Evolutionary conservation across 2,797 vertebrate genomes (phyloP), one percentile per base, ranked within the genome.

Genomic region (Cyclopterus lumpus): DNA sequence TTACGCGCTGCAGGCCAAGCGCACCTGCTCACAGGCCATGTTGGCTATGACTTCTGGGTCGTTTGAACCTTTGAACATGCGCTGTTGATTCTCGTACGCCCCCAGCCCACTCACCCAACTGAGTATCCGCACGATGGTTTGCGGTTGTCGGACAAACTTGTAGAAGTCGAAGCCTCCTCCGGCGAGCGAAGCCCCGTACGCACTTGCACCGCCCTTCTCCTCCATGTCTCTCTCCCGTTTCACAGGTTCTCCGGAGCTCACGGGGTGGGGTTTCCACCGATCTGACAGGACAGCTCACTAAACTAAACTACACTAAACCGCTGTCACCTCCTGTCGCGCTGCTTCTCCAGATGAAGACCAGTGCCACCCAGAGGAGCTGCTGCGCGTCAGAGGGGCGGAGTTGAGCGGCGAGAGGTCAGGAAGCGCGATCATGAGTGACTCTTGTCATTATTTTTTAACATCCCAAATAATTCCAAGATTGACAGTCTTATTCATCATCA

Each of bases 91-190:
- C 14, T 18, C 15, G 9, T 3, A 44, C 24, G 2, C 7, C 3
- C 32, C 0, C n/a, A 4, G 53, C 4, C 20, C 11, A 93, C 95
- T 95, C 78, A 96, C 95, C 95, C 94, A 95, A 76, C 94, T 94
- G 1, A 95, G 76, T 4, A 94, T 1, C 24, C 95, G 92, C 71
- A 93, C 85, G 55, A 96, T 92, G 15, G 94, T 95, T 55, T 93
- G 94, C 34, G 95, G 95, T 34, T 95, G 92, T 83, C 94, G 92
- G 83, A 91, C 6, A 71, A 94, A 95, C 86, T 92, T 94, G 12
- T 61, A 5, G 46, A 91, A 79, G 77, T 96, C 88, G 67, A 95
- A 95, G 75, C 91, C 88, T 34, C 90, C 88, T 16, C 94, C 95
- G 0, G 93, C 90, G 32, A 95, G 83, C 18, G 93, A 88, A 14